These are phyloP conservation scores for Drosophila lowei DNA, from an alignment of 1,140 invertebrate genomes.

Conservation along the genomic window DNA sequence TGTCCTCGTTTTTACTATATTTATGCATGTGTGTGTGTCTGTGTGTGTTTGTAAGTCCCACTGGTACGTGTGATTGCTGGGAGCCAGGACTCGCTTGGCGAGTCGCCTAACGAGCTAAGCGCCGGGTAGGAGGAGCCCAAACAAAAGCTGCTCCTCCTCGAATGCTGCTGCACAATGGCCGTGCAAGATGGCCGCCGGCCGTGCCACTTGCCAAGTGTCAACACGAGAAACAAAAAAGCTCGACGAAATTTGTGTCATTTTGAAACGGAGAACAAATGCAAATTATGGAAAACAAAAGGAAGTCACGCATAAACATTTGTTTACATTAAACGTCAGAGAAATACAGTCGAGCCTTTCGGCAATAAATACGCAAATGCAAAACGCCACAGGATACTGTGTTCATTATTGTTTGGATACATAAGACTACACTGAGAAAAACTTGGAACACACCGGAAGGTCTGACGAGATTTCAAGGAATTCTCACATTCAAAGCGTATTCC, in stretches of 20 bases:
- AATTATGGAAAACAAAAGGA: slow-evolving; percentile 58
- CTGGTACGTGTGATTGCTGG: slow-evolving; percentile 45
- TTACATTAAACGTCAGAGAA: slow-evolving; percentile 40
- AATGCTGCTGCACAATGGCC: slow-evolving; percentile 39
- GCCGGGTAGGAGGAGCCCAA: slow-evolving; percentile 3
- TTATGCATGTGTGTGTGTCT: neutral
- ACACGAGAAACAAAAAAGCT: slow-evolving; percentile 15
- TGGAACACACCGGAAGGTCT: accelerated
- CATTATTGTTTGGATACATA: slow-evolving; percentile 36
- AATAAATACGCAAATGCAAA: slow-evolving; percentile 75
- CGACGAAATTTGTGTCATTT: slow-evolving; percentile 37
- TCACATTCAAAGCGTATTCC: neutral
- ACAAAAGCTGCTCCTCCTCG: slow-evolving; percentile 24
- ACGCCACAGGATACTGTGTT: slow-evolving; percentile 53
- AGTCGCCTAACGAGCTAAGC: slow-evolving; percentile 64
- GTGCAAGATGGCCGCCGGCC: slow-evolving; percentile 41
- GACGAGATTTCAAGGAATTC: neutral
- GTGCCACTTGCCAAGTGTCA: slow-evolving; percentile 48
- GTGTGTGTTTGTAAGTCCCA: neutral
- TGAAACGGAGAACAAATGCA: slow-evolving; percentile 44
- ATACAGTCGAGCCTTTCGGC: slow-evolving; percentile 38
- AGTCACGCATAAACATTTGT: slow-evolving; percentile 49
- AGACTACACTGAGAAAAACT: slow-evolving; percentile 22
- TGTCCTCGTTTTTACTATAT: slow-evolving; percentile 45
- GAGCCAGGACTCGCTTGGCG: slow-evolving; percentile 35